phyloP scores from a whole-genome alignment of 2,113 vertebrate genomes.

The Glareola pratincola region DNA sequence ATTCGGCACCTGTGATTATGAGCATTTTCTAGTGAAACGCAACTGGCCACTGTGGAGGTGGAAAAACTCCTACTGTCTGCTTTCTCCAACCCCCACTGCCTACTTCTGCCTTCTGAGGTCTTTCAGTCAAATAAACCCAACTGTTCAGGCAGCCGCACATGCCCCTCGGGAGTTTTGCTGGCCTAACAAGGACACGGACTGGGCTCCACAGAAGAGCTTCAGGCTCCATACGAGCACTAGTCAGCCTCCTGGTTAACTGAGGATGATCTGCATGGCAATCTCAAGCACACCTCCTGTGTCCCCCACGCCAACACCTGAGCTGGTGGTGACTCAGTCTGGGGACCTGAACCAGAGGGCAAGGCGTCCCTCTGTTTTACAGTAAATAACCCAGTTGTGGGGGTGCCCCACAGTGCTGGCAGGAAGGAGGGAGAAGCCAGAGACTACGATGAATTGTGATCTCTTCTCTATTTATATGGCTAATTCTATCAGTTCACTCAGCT shows the following conservation, averaged over 20 bases:
- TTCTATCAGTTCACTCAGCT: background rate
- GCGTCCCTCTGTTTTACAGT: background rate
- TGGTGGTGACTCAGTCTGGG: fast-evolving
- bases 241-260: background rate
- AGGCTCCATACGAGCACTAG: background rate
- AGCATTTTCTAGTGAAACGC: background rate
- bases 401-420: background rate
- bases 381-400: background rate
- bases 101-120: background rate
- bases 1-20: fast-evolving
- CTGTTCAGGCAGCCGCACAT: background rate
- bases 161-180: background rate
- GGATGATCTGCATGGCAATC: fast-evolving
- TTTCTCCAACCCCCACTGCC: background rate
- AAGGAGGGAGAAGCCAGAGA: background rate
- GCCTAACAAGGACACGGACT: background rate
- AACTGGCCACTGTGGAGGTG: background rate
- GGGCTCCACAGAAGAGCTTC: background rate
- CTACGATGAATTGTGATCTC: background rate
- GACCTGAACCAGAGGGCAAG: background rate
- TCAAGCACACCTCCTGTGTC: background rate
- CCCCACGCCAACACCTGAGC: background rate
- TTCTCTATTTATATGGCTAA: background rate
- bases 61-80: background rate
- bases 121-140: background rate